Evolutionary conservation across 1,140 invertebrate genomes (phyloP).

Genomic region (Ylistrum balloti): DNA sequence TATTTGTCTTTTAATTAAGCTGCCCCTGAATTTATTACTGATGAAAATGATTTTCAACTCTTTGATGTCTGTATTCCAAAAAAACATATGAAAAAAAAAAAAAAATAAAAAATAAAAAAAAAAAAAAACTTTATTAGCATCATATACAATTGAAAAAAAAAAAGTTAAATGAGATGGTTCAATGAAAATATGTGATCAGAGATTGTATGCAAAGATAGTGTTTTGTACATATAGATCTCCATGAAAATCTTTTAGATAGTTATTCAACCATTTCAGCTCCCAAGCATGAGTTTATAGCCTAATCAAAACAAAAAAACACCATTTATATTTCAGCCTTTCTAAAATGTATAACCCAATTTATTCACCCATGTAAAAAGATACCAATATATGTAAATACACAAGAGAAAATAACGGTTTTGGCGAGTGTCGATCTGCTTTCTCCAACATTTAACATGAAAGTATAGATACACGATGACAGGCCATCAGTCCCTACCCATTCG

Average conservation of each 20-base stretch:
- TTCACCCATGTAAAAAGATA: constrained; percentile 10
- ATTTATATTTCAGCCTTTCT: not conserved
- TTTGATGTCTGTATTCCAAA: too few species aligned
- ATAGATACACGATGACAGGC: not conserved
- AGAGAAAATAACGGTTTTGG: not conserved
- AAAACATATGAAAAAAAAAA: not conserved
- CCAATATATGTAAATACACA: not conserved
- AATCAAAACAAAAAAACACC: not conserved
- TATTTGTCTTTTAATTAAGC: too few species aligned
- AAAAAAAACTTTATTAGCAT: not conserved
- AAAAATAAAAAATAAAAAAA: too few species aligned
- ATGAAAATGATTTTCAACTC: too few species aligned
- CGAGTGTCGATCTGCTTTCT: not conserved
- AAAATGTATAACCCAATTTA: constrained; percentile 9
- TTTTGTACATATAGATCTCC: not conserved
- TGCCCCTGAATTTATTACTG: too few species aligned
- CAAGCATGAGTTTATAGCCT: not conserved
- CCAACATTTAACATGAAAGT: not conserved
- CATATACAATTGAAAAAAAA: not conserved
- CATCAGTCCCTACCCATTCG: not conserved
- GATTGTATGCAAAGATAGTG: not conserved
- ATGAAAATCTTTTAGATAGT: not conserved
- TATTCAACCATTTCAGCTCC: not conserved
- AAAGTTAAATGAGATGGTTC: not conserved
- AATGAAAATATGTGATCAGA: not conserved